A percentile compares a stretch with the other conserved stretches of the same genome.
phyloP scores from a whole-genome alignment of 2,113 vertebrate genomes.

The Copsychus sechellarum region DNA sequence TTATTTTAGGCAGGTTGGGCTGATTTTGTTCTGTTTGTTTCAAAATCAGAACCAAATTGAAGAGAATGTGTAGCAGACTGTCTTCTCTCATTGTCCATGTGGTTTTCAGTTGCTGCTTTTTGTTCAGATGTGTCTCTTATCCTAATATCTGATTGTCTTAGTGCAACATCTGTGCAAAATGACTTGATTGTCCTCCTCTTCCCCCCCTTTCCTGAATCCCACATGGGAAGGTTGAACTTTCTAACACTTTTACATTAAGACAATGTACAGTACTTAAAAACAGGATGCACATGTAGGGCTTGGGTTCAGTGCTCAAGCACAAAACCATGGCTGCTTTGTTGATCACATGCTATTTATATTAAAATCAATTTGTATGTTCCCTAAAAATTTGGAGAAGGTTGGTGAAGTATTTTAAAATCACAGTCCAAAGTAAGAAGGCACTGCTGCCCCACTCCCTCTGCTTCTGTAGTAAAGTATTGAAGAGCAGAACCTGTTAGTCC shows the following conservation, averaged over 20 bases:
- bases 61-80: background rate
- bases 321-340: background rate
- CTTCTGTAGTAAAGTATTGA: background rate
- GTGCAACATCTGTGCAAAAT: background rate
- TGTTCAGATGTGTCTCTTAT: background rate
- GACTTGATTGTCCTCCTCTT: background rate
- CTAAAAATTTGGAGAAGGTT: background rate
- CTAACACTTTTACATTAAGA: slow-evolving; percentile 1
- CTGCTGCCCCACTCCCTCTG: background rate
- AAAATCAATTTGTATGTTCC: background rate
- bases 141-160: background rate
- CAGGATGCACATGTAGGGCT: background rate
- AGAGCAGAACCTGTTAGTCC: background rate
- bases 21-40: background rate
- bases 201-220: background rate
- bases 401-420: background rate
- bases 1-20: background rate
- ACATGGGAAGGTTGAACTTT: slow-evolving; percentile 4
- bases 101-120: background rate
- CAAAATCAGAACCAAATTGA: background rate
- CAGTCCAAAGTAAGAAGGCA: background rate
- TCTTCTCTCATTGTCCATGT: background rate
- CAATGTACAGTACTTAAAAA: slow-evolving; percentile 27
- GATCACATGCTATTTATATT: background rate
- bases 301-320: background rate